phyloP scores from a whole-genome alignment of 2,888 invertebrate species.

The Dolichopus griseipennis region DNA sequence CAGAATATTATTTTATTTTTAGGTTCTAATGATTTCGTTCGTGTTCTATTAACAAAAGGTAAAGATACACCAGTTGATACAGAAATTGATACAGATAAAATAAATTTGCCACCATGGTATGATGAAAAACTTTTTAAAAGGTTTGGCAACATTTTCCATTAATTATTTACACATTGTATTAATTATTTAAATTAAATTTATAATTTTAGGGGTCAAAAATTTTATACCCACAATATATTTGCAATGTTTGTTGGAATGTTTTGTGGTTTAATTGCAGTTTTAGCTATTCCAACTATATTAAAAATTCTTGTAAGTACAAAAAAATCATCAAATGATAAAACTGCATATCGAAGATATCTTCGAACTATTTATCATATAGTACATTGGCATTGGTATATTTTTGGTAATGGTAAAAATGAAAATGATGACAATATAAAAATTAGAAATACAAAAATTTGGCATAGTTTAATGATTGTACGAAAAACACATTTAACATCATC shows the following conservation, averaged over 20 bases:
- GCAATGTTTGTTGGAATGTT: slow-evolving; percentile 63
- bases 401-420: slow-evolving; percentile 19
- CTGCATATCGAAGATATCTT: slow-evolving; percentile 68
- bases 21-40: not conserved
- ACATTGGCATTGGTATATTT: slow-evolving; percentile 57
- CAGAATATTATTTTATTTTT: not conserved
- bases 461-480: slow-evolving; percentile 58
- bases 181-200: not conserved
- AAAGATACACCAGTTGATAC: not conserved
- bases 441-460: slow-evolving; percentile 53
- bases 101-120: slow-evolving; percentile 58
- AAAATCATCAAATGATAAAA: slow-evolving; percentile 54
- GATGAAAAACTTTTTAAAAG: slow-evolving; percentile 56
- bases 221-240: slow-evolving; percentile 61
- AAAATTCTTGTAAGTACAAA: slow-evolving; percentile 61
- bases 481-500: slow-evolving; percentile 58
- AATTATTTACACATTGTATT: no score
- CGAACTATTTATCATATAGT: slow-evolving; percentile 68
- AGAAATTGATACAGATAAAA: slow-evolving; percentile 21
- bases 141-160: slow-evolving; percentile 42
- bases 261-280: slow-evolving; percentile 62
- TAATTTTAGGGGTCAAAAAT: slow-evolving; percentile 57
- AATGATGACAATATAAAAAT: slow-evolving; percentile 53
- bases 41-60: not conserved
- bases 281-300: slow-evolving; percentile 66